A percentile compares a stretch with the other conserved stretches of the same genome.
phyloP scores from a whole-genome alignment of 2,113 vertebrate genomes.

The Nesogale talazaci region DNA sequence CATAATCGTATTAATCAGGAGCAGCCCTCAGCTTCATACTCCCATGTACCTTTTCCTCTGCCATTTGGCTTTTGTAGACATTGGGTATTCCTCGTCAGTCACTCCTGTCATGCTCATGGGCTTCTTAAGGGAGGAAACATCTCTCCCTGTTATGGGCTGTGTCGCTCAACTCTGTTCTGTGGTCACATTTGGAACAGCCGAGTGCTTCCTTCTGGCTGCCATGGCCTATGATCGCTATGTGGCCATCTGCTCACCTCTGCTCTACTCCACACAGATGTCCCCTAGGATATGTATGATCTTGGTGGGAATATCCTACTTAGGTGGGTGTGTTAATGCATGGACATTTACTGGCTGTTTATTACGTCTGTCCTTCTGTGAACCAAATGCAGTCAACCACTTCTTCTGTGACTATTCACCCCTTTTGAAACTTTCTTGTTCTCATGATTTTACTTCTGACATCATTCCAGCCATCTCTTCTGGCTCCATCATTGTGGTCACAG shows the following conservation, averaged over 20 bases:
- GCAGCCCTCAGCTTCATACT: constrained; percentile 58
- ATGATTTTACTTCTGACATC: constrained; percentile 59
- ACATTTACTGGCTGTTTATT: constrained; percentile 66
- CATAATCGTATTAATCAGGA: constrained; percentile 72
- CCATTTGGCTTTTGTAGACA: constrained; percentile 71
- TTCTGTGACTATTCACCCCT: constrained; percentile 85
- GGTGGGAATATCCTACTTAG: constrained; percentile 51
- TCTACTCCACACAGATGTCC: constrained; percentile 63
- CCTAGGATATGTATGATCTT: constrained; percentile 38
- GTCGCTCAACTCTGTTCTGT: constrained; percentile 55
- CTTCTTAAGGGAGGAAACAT: constrained; percentile 42
- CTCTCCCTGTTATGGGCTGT: constrained; percentile 49
- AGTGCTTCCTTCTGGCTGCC: constrained; percentile 69
- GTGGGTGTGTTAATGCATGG: constrained; percentile 72
- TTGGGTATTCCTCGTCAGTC: constrained; percentile 63
- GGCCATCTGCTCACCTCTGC: constrained; percentile 66
- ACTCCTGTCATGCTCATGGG: constrained; percentile 68
- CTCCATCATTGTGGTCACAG: constrained; percentile 59
- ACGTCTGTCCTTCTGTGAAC: constrained; percentile 70
- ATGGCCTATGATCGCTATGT: constrained; percentile 74
- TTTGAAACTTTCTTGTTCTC: constrained; percentile 80
- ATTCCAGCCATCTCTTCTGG: constrained; percentile 66
- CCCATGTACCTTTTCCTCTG: constrained; percentile 76
- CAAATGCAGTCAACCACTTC: constrained; percentile 77
- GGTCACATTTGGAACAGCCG: constrained; percentile 62